A percentile compares a stretch with the other conserved stretches of the same genome.
phyloP scores from a whole-genome alignment of 1,140 invertebrate genomes.

The Eriocheir sinensis region DNA sequence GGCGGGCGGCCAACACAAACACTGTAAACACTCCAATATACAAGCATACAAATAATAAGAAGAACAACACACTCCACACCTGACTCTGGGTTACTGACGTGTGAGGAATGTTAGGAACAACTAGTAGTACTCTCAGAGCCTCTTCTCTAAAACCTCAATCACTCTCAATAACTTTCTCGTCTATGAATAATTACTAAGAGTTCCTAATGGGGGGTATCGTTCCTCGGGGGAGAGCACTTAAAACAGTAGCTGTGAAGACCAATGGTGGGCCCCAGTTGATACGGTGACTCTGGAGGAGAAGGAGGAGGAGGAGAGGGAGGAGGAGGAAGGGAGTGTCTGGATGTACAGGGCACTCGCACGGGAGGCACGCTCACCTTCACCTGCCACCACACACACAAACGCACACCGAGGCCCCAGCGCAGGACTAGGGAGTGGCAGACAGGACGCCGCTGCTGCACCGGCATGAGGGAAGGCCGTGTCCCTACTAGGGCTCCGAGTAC shows the following conservation, averaged over 20 bases:
- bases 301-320: too few relatives aligned
- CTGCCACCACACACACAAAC: not conserved
- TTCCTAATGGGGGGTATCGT: not conserved
- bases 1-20: not conserved
- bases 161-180: not conserved
- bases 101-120: constrained; percentile 15
- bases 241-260: not conserved
- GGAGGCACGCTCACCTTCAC: not conserved
- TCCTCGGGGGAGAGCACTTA: not conserved
- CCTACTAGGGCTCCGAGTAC: constrained; percentile 84
- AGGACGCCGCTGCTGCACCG: not conserved
- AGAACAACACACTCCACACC: not conserved
- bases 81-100: not conserved
- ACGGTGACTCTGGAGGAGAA: not conserved
- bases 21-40: not conserved
- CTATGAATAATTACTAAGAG: constrained; percentile 16
- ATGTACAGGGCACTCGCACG: not conserved
- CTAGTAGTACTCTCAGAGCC: not conserved
- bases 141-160: not conserved
- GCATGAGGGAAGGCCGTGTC: not conserved
- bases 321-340: too few relatives aligned
- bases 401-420: not conserved
- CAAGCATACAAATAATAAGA: not conserved
- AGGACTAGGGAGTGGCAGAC: not conserved
- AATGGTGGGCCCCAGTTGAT: not conserved